Evolutionary conservation across 2,888 invertebrate genomes (phyloP).

Genomic region (Drosophila robusta): DNA sequence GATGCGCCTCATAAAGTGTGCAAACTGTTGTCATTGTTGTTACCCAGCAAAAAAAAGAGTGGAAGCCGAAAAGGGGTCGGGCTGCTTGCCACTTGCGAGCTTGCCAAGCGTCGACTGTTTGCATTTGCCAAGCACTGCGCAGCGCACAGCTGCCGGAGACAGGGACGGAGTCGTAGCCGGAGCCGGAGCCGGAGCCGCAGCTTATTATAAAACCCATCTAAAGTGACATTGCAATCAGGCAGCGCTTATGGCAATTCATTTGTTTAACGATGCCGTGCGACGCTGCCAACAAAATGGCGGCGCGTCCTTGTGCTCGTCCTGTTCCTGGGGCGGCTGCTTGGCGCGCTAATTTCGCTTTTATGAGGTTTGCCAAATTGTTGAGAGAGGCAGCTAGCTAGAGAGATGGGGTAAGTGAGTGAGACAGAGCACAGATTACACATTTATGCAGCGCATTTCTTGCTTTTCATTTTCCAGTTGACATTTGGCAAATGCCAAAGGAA

Average conservation of each 20-base stretch:
- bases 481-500: constrained; percentile 77
- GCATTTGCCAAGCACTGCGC: constrained; percentile 18
- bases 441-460: constrained; percentile 32
- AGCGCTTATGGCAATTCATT: constrained; percentile 84
- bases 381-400: neutral
- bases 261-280: constrained; percentile 82
- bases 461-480: constrained; percentile 52
- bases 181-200: constrained; percentile 49
- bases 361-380: constrained; percentile 66
- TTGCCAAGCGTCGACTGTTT: constrained; percentile 22
- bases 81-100: constrained; percentile 10
- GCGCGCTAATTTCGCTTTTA: constrained; percentile 77
- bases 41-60: neutral
- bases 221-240: constrained; percentile 82
- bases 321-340: constrained; percentile 29
- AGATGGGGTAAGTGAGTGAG: neutral
- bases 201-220: constrained; percentile 77
- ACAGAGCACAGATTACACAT: constrained; percentile 51
- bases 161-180: constrained; percentile 18
- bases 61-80: constrained; percentile 29
- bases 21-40: constrained; percentile 74
- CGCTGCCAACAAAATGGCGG: constrained; percentile 56
- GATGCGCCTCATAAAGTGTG: constrained; percentile 83
- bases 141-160: constrained; percentile 56
- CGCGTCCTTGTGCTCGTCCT: constrained; percentile 39